A percentile compares a stretch with the other conserved stretches of the same genome.
Conservation (phyloP, 2,888 invertebrate genomes). For the Drosophila tripunctata region DNA sequence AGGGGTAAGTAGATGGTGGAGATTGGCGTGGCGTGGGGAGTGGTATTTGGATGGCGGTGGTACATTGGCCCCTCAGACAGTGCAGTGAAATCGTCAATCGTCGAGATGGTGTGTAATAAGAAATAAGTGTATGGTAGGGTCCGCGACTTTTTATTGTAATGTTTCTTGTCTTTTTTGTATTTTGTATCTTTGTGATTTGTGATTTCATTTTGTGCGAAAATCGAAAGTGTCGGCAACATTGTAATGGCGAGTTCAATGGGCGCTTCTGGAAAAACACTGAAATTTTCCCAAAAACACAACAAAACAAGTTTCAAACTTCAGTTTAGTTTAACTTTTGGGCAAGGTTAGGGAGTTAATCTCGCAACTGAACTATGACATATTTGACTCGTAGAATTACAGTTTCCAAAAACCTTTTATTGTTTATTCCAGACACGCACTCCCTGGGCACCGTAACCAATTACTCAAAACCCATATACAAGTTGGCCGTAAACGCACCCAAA, state of each 20-base stretch:
- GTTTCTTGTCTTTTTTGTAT: too few species aligned
- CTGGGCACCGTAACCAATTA: constrained; percentile 24
- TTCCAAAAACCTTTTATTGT: constrained; percentile 27
- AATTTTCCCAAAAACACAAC: constrained; percentile 34
- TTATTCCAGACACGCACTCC: constrained; percentile 45
- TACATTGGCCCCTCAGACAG: constrained; percentile 67
- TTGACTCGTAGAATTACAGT: constrained; percentile 21
- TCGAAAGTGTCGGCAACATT: constrained; percentile 64
- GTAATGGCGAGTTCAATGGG: constrained; percentile 49
- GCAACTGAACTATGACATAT: constrained; percentile 5
- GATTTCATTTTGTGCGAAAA: constrained; percentile 69
- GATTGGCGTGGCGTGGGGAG: not conserved
- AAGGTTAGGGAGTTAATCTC: constrained; percentile 38
- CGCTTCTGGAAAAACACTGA: constrained; percentile 18
- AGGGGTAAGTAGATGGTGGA: not conserved
- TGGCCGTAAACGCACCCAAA: not conserved
- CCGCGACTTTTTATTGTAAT: constrained; percentile 32
- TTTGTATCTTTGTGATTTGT: constrained; percentile 39
- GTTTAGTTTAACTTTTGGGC: constrained; percentile 5
- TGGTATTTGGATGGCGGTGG: constrained; percentile 16
- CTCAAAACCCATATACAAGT: constrained; percentile 16
- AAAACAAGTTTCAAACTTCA: constrained; percentile 1
- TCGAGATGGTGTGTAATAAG: constrained; percentile 55
- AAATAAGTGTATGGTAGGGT: constrained; percentile 54
- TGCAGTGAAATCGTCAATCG: constrained; percentile 69